Evolutionary conservation across 2,113 vertebrate genomes (phyloP).

Genomic region (Coturnix japonica): DNA sequence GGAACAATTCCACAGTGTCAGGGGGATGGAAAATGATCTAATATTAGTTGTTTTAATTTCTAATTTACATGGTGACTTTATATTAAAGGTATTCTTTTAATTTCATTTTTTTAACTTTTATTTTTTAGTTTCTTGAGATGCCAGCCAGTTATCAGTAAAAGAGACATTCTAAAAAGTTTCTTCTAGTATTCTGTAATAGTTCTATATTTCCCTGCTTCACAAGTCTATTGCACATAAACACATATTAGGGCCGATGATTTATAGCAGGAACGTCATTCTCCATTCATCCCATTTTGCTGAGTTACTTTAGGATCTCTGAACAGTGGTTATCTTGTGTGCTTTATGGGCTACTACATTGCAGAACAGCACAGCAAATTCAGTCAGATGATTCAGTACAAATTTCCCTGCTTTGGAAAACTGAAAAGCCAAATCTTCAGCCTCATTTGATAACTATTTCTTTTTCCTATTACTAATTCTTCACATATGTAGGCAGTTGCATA

Average conservation of each 20-base stretch:
- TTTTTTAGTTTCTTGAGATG: background rate
- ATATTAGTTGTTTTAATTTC: constrained; percentile 50
- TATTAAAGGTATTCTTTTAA: background rate
- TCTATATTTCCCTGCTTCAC: background rate
- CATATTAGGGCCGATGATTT: constrained; percentile 43
- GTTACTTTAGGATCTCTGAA: constrained; percentile 29
- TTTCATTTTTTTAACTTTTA: background rate
- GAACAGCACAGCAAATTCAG: background rate
- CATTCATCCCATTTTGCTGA: constrained; percentile 36
- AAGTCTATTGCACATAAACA: constrained; percentile 11
- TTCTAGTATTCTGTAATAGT: background rate
- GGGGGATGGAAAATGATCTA: constrained; percentile 49
- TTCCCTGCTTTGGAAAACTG: constrained; percentile 29
- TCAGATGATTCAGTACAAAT: constrained; percentile 33
- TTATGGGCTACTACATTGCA: background rate
- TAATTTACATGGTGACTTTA: constrained; percentile 45
- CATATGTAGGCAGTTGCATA: background rate
- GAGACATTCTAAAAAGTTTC: background rate
- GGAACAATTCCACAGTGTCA: constrained; percentile 42
- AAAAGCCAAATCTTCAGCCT: constrained; percentile 10
- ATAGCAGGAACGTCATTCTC: background rate
- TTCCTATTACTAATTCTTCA: constrained; percentile 25
- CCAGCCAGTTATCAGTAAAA: background rate
- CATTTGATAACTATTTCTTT: constrained; percentile 20
- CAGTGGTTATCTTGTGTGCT: constrained; percentile 4